A percentile compares a stretch with the other conserved stretches of the same genome.
Conservation (phyloP, 2,797 vertebrate genomes). For the Capromys pilorides region DNA sequence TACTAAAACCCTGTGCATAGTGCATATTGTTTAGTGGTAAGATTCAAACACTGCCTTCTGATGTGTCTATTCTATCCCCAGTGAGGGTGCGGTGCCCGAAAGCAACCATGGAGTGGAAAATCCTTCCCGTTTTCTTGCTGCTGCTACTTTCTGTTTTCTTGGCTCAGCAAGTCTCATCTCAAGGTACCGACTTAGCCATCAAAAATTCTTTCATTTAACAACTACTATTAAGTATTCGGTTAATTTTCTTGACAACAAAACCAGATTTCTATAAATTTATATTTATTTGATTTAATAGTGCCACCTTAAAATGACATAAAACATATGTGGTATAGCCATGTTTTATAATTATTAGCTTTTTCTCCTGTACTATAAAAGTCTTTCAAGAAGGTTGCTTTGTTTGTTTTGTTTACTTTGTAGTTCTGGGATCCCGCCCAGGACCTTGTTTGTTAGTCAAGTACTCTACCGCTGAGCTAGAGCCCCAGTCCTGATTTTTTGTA, state of each 20-base stretch:
- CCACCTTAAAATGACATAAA: background rate
- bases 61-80: conserved; percentile 68
- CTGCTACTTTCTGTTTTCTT: conserved; percentile 78
- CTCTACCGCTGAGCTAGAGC: background rate
- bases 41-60: conserved; percentile 29
- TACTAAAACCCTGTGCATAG: background rate
- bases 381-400: background rate
- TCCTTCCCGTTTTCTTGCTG: conserved; percentile 66
- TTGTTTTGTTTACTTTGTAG: background rate
- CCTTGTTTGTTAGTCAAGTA: background rate
- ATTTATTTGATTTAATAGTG: conserved; percentile 25
- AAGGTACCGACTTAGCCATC: conserved; percentile 85
- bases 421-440: background rate
- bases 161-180: conserved; percentile 82
- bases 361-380: background rate
- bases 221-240: background rate
- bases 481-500: background rate
- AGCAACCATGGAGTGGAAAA: conserved; percentile 82
- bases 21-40: background rate
- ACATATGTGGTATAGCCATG: background rate
- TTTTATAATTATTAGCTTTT: conserved; percentile 17
- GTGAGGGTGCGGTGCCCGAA: conserved; percentile 67
- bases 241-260: background rate
- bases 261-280: conserved; percentile 9
- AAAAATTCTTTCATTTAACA: conserved; percentile 11